These are phyloP conservation scores for Geotrupes spiniger DNA, from an alignment of 2,888 invertebrate species.

Conservation along the genomic window DNA sequence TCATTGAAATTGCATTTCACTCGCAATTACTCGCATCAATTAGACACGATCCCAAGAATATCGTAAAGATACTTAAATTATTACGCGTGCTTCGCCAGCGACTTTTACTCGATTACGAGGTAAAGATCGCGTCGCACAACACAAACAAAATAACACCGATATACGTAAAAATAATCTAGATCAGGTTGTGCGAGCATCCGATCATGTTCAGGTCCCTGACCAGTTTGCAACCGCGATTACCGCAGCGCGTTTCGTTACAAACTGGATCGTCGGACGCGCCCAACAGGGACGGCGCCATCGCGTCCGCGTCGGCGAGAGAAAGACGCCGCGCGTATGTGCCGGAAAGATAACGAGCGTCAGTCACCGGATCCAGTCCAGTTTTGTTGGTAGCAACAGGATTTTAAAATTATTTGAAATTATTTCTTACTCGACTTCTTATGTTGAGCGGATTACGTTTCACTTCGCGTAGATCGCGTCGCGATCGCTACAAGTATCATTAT, in stretches of 20 bases:
- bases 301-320: not conserved
- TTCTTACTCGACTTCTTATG: not conserved
- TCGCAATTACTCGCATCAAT: too few species aligned
- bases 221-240: constrained; percentile 6
- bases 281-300: not conserved
- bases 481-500: too few species aligned
- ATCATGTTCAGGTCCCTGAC: constrained; percentile 6
- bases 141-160: not conserved
- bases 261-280: not conserved
- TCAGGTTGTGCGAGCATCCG: constrained; percentile 23
- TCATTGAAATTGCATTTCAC: too few species aligned
- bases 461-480: too few species aligned
- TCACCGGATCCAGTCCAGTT: constrained; percentile 3
- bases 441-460: too few species aligned
- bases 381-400: constrained; percentile 5
- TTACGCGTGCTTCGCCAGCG: too few species aligned
- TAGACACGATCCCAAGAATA: too few species aligned
- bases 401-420: constrained; percentile 3
- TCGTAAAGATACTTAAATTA: too few species aligned
- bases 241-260: constrained; percentile 1
- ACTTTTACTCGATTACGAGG: not conserved
- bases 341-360: not conserved
- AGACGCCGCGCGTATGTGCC: not conserved
- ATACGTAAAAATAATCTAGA: constrained; percentile 21
- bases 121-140: not conserved